Evolutionary conservation across 2,797 vertebrate species (phyloP), one percentile per base, ranked within the genome.

Genomic region (Glossophaga mutica): DNA sequence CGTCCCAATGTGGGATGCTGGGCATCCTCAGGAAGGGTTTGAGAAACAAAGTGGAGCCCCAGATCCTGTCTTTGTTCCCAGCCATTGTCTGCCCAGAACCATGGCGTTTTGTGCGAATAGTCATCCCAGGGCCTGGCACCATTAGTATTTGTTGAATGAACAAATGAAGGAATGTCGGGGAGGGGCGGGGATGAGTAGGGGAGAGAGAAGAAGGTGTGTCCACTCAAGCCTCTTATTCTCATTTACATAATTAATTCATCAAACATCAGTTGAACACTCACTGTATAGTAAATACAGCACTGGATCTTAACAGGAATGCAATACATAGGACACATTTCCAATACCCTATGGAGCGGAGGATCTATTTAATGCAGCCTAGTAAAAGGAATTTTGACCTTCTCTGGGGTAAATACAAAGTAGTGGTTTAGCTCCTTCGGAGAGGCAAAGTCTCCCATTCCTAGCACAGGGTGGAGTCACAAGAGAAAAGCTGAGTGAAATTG

Each of bases 1-100:
- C 57, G 39, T 90, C 68, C 92, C 93, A 83, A 94, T 96, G 95
- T 90, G 88, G 87, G 94, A 71, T 91, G 77, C 50, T 2, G 0
- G 57, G 96, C 86, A 96, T 97, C 96, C 93, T 97, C 96, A 97
- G 97, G 97, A 97, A 98, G 83, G 52, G 24, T 88, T 85, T 18
- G 79, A 93, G 96, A 95, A 95, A 95, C 94, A 83, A 77, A 82
- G 91, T 11, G 9, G 74, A 62, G 42, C 76, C 67, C 52, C 22
- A 91, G 94, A 94, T 96, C 96, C 95, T 96, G 95, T 73, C 88
- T 96, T 95, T 96, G 94, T 97, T 95, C 79, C 50, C n/a, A 94
- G n/a, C 76, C 71, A 91, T 87, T 94, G 92, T 97, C 91, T 96
- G 48, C 46, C 29, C 44, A 87, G 93, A 90, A 77, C 6, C 79